Evolutionary conservation across 1,140 invertebrate genomes (phyloP).

Genomic region (Holcopasites calliopsidis): DNA sequence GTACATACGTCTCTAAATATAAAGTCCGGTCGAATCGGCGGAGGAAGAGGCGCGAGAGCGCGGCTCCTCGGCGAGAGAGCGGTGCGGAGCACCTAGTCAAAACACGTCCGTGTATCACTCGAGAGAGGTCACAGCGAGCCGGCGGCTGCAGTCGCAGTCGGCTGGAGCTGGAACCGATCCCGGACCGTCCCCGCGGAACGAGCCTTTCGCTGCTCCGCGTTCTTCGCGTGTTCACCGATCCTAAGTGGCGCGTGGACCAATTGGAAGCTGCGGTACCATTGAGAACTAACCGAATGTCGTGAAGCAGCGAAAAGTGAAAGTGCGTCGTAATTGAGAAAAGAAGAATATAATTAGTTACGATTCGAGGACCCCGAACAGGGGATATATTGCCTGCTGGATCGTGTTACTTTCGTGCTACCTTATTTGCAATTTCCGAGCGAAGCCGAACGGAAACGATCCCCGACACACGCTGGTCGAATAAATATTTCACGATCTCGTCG

Average conservation of each 20-base stretch:
- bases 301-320: background rate
- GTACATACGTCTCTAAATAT: constrained; percentile 66
- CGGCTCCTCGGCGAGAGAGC: constrained; percentile 24
- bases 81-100: constrained; percentile 35
- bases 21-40: constrained; percentile 46
- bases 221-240: background rate
- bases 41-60: constrained; percentile 30
- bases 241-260: too few species aligned
- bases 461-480: background rate
- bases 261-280: too few species aligned
- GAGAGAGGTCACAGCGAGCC: background rate
- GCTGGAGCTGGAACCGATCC: background rate
- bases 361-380: too few species aligned
- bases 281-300: background rate
- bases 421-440: constrained; percentile 29
- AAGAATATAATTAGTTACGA: background rate
- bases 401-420: background rate
- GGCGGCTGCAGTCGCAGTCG: background rate
- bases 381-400: too few species aligned
- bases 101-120: constrained; percentile 21
- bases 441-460: background rate
- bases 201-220: background rate
- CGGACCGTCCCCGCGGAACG: background rate
- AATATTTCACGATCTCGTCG: background rate
- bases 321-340: background rate